Percentiles rank a stretch among this genome's conserved stretches.
Conservation (phyloP, 2,113 vertebrate genomes). For the Cisticola juncidis region DNA sequence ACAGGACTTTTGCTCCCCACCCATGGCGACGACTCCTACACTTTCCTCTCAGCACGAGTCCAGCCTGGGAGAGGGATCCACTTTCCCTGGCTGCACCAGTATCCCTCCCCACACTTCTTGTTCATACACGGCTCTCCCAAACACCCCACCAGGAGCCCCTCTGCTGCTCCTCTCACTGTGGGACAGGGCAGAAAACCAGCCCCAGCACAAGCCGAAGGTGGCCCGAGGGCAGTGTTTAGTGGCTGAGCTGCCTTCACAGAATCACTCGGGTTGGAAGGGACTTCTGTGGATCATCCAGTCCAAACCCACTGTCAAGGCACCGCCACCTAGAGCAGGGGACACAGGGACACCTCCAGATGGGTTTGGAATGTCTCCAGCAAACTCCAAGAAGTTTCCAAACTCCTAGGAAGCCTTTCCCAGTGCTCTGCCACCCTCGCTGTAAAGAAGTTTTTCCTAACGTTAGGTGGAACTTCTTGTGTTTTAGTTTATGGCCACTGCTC, state of each 20-base stretch:
- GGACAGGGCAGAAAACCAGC: rapidly evolving
- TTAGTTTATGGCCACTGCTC: not conserved
- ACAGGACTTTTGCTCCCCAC: slow-evolving; percentile 21
- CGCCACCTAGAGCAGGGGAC: not conserved
- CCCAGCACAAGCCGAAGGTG: not conserved
- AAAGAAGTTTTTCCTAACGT: not conserved
- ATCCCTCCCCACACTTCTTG: not conserved
- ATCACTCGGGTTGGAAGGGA: not conserved
- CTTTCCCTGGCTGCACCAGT: not conserved
- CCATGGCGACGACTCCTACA: not conserved
- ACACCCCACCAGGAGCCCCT: rapidly evolving
- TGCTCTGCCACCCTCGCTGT: not conserved
- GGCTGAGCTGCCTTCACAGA: not conserved
- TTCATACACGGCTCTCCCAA: not conserved
- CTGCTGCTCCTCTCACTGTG: not conserved
- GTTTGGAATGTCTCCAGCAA: not conserved
- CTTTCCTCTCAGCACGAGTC: slow-evolving; percentile 23
- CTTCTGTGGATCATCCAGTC: not conserved
- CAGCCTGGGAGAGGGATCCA: not conserved
- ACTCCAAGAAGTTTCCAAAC: not conserved
- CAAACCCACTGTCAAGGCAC: not conserved
- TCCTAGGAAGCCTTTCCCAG: not conserved
- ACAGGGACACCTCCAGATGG: not conserved
- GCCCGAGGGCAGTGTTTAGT: not conserved
- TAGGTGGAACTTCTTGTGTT: not conserved